These are phyloP conservation scores for Tyto alba DNA, from an alignment of 2,113 vertebrate genomes.

Conservation along the genomic window DNA sequence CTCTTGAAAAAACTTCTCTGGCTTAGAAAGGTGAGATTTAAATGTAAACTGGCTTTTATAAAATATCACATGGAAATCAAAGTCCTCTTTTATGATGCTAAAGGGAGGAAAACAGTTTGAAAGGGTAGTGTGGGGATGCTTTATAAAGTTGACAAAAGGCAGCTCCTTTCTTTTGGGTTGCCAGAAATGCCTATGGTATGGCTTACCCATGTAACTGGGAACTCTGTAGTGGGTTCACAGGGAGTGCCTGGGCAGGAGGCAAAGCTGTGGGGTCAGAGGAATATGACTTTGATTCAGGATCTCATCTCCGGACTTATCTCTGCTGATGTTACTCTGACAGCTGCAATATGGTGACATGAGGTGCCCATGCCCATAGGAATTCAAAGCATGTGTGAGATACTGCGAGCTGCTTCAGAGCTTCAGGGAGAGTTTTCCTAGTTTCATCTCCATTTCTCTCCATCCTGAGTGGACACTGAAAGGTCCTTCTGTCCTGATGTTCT, in stretches of 20 bases:
- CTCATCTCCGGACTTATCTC: background rate
- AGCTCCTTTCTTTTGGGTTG: background rate
- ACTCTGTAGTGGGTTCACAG: background rate
- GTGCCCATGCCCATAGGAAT: accelerated
- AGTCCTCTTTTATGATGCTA: background rate
- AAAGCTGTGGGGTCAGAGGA: background rate
- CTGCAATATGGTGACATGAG: background rate
- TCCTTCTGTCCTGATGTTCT: background rate
- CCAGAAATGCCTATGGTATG: background rate
- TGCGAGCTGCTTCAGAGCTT: background rate
- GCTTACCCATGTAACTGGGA: background rate
- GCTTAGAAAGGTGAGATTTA: background rate
- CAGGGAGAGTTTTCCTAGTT: background rate
- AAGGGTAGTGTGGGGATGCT: background rate
- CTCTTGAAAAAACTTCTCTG: background rate
- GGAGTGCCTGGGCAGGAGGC: background rate
- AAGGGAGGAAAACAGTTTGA: background rate
- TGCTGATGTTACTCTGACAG: background rate
- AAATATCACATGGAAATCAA: background rate
- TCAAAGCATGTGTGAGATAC: background rate
- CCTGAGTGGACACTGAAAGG: background rate
- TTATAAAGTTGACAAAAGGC: background rate
- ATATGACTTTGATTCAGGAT: background rate
- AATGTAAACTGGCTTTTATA: background rate
- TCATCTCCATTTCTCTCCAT: background rate